Base-by-base conservation (phyloP, 1,140 invertebrate genomes). In the Psilanteris sp. region DNA sequence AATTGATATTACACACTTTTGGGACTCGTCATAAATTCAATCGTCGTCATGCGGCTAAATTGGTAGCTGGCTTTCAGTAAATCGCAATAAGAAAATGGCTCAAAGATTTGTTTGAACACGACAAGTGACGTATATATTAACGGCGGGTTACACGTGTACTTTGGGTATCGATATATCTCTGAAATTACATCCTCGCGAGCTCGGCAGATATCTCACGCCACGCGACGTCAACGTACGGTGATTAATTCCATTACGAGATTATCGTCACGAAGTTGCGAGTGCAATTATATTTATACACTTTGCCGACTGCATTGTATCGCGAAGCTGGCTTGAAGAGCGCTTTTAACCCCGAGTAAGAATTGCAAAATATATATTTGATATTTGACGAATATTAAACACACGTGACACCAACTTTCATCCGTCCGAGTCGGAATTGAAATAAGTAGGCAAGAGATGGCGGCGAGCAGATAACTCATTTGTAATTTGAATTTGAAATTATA, bases 191-290 rank as follows among this genome's bases (percentile, higher is more conserved):
- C 70, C 52, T 55, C 29, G 70, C 43, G 26, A 59, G 43, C 34
- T 31, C 44, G 36, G 7, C 57, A 13, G 43, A 72, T 62, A 77
- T 54, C 52, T 70, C 36, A 32, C 57, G 44, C 66, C 74, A 64
- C 68, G 55, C 68, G 50, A 68, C 62, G 75, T 71, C 67, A 71
- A 67, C 34, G 61, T 46, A 66, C 62, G 43, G 74, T 52, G 72
- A 79, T 79, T 79, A 77, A 81, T 81, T 75, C 62, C 52, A 75
- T 79, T 79, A 71, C 54, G 39, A 57, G 67, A 77, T 72, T 62
- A 62, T 52, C 59, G 62, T 72, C 68, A 62, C 61, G 64, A 72
- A 71, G 43, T 37, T 50, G 22, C 41, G 41, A 37, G 6, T 50
- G 43, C 55, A 36, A 27, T 46, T 36, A 37, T 13, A 46, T 54